A percentile compares a stretch with the other conserved stretches of the same genome.
These are phyloP conservation scores for Drosophila subquinaria DNA, from an alignment of 2,888 invertebrate genomes.

Conservation along the genomic window DNA sequence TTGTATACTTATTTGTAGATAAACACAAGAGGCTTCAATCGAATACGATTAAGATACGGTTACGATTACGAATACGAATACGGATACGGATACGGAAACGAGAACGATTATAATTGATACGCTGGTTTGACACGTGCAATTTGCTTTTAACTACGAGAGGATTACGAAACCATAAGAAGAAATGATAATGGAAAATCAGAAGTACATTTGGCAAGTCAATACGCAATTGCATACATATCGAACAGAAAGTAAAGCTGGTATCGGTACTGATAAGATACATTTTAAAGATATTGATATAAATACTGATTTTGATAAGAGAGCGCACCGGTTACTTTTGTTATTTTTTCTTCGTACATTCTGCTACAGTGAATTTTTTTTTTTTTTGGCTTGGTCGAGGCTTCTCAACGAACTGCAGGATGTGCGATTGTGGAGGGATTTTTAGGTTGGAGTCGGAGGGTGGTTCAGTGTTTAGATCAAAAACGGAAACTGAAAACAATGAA, in stretches of 20 bases:
- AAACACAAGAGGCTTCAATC: constrained; percentile 47
- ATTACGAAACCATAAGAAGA: constrained; percentile 23
- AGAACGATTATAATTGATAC: constrained; percentile 39
- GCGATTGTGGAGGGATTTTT: constrained; percentile 37
- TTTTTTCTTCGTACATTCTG: constrained; percentile 1
- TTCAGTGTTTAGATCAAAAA: constrained; percentile 37
- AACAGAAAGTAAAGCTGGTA: constrained; percentile 27
- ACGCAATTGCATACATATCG: constrained; percentile 23
- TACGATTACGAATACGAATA: constrained; percentile 15
- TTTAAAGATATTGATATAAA: constrained; percentile 15
- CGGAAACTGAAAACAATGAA: constrained; percentile 9
- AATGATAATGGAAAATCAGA: constrained; percentile 8
- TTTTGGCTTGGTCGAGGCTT: constrained; percentile 23
- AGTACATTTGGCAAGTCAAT: constrained; percentile 5
- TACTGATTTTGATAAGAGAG: constrained; percentile 16
- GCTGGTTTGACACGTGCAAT: constrained; percentile 72
- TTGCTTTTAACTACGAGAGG: constrained; percentile 59
- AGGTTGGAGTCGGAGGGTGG: constrained; percentile 38
- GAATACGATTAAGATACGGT: constrained; percentile 23
- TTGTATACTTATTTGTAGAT: constrained; percentile 7
- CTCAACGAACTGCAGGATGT: constrained; percentile 43
- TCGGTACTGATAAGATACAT: constrained; percentile 6
- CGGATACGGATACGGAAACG: constrained; percentile 36
- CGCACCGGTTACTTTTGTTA: constrained; percentile 13
- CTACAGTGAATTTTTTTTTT: neutral